Evolutionary conservation across 2,888 invertebrate species (phyloP), one percentile per base, ranked within the genome.

Genomic region (Diarsia dahlii): DNA sequence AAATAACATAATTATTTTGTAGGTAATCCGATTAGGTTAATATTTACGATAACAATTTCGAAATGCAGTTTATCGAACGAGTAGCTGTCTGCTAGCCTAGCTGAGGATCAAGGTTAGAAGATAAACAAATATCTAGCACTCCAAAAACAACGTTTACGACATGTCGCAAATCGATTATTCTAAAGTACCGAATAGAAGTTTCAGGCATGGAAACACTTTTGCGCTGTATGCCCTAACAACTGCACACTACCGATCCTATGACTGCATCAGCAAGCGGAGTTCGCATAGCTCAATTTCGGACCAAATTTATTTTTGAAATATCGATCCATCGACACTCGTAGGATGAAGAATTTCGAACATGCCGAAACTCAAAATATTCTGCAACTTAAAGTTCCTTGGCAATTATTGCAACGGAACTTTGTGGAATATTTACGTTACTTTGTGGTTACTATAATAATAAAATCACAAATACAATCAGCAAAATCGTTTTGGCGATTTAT

Each of bases 101-200:
- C 56, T 68, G 78, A 76, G 70, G 82, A 82, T 84, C 85, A 84
- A 76, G 85, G 85, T 62, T 70, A 70, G 56, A 68, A 77, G 73
- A 78, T 74, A 48, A 80, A 64, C 65, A 70, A 67, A 28, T 62
- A 56, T 50, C 39, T 12, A 66, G 18, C n/a, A 54, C 10, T 23
- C 9, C 13, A 50, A 80, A 50, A 56, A 45, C 45, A 52, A 64
- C 23, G 75, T 50, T 81, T 81, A 50, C 81, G 62, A 66, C 80
- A 80, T 48, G 46, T 76, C 18, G 39, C 18, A 56, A 63, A 77
- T n/a, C 39, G 10, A n/a, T 64, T 64, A 34, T 18, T 69, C 34
- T 28, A 18, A 10, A 4, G 46, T 34, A 52, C 15, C 52, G 34
- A 52, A n/a, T 67, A 18, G 58, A 28, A 0, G 28, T 60, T 60